phyloP scores from a whole-genome alignment of 2,113 vertebrate genomes.

The Lipophrys pholis region DNA sequence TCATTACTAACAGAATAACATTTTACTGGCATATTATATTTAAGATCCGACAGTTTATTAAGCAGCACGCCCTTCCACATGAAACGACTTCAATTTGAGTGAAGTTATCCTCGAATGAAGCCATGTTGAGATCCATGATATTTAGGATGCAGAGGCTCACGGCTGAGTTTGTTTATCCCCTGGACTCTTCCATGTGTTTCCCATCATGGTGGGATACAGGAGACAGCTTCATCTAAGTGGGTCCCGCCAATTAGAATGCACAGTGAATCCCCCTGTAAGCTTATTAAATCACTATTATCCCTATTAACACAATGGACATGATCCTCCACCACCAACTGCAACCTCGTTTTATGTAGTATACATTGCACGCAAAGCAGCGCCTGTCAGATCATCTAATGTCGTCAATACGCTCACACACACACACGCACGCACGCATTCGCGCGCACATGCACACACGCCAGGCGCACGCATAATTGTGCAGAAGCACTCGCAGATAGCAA shows the following conservation, averaged over 20 bases:
- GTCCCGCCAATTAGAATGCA: conserved; percentile 62
- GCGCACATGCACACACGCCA: conserved; percentile 32
- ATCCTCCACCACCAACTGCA: conserved; percentile 56
- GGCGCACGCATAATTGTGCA: conserved; percentile 21
- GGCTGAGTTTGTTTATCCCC: conserved; percentile 28
- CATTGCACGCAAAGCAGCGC: conserved; percentile 50
- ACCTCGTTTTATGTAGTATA: conserved; percentile 55
- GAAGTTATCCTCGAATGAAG: conserved; percentile 4
- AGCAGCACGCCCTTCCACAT: conserved; percentile 6
- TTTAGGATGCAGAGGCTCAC: conserved; percentile 20
- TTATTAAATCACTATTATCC: conserved; percentile 75
- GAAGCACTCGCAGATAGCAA: conserved; percentile 35
- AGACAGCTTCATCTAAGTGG: conserved; percentile 30
- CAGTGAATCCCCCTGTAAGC: conserved; percentile 65
- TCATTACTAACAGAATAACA: too few species aligned
- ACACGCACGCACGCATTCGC: too few species aligned
- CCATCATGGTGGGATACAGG: conserved; percentile 17
- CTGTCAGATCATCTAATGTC: conserved; percentile 63
- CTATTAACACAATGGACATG: conserved; percentile 70
- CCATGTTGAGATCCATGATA: background rate
- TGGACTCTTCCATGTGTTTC: conserved; percentile 34
- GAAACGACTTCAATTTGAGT: background rate
- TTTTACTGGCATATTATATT: too few species aligned
- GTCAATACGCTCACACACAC: conserved; percentile 24
- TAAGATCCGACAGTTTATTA: too few species aligned